Conservation (phyloP, 2,113 vertebrate genomes). For the Triplophysa tibetana region DNA sequence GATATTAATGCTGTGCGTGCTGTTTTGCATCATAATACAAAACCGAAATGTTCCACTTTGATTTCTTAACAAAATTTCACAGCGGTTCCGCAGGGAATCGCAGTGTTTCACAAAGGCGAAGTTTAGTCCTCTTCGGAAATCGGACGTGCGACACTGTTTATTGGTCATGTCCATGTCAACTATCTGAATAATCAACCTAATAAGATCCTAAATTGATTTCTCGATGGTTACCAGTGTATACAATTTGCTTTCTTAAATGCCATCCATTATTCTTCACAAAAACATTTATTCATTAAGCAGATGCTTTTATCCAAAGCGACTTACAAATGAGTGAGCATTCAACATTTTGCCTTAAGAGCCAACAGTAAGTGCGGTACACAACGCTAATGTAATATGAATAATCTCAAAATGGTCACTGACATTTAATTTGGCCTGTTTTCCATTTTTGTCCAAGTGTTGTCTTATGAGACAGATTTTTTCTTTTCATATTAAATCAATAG, state of each 20-base stretch:
- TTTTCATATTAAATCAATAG: slow-evolving; percentile 16
- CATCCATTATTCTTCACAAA: too few relatives aligned
- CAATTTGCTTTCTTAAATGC: not conserved
- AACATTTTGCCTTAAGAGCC: too few relatives aligned
- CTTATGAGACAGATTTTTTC: not conserved
- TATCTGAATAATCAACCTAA: not conserved
- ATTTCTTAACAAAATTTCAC: slow-evolving; percentile 37
- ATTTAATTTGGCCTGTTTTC: slow-evolving; percentile 14
- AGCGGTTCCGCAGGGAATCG: not conserved
- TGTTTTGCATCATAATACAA: slow-evolving; percentile 70
- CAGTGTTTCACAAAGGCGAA: not conserved
- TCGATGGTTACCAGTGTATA: not conserved
- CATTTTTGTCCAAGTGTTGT: not conserved
- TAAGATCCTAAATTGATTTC: not conserved
- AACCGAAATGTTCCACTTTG: slow-evolving; percentile 48
- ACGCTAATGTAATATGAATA: too few relatives aligned
- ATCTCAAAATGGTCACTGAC: not conserved
- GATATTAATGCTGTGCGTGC: slow-evolving; percentile 66
- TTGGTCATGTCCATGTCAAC: not conserved
- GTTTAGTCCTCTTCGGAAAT: not conserved
- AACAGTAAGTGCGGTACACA: too few relatives aligned
- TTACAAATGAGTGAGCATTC: too few relatives aligned
- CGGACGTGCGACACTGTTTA: not conserved
- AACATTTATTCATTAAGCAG: not conserved
- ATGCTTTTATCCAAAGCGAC: too few relatives aligned